These are phyloP conservation scores for Metaphire vulgaris DNA, from an alignment of 1,140 invertebrate genomes.

Conservation along the genomic window DNA sequence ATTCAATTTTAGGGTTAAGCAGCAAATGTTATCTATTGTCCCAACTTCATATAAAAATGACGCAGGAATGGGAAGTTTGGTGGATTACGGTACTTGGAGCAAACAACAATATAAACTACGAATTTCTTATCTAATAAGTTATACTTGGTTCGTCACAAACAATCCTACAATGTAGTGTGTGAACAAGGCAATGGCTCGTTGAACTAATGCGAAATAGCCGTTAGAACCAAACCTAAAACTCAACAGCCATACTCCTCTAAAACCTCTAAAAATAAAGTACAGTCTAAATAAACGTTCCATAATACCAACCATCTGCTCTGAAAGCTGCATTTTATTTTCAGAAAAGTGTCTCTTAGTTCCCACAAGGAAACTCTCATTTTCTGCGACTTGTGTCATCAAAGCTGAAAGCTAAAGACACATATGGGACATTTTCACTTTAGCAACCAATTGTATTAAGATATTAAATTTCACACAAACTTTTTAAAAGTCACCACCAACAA, in stretches of 20 bases:
- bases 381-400: constrained; percentile 52
- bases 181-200: no score
- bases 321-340: constrained; percentile 61
- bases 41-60: no score
- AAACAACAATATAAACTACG: no score
- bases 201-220: no score
- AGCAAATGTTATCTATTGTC: no score
- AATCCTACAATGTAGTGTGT: no score
- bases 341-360: constrained; percentile 61
- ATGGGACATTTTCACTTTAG: no score
- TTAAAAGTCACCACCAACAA: neutral
- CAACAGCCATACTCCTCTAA: constrained; percentile 30
- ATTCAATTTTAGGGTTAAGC: no score
- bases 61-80: no score
- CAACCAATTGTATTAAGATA: no score
- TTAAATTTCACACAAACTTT: neutral
- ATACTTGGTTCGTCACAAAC: constrained; percentile 65
- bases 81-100: no score
- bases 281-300: neutral
- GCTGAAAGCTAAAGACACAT: constrained; percentile 51
- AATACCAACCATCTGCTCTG: constrained; percentile 57
- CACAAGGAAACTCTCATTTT: constrained; percentile 61
- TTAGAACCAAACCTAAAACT: no score
- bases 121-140: constrained; percentile 32
- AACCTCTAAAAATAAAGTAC: neutral